Base-by-base conservation (phyloP, 2,888 invertebrate genomes). In the Troides helena region DNA sequence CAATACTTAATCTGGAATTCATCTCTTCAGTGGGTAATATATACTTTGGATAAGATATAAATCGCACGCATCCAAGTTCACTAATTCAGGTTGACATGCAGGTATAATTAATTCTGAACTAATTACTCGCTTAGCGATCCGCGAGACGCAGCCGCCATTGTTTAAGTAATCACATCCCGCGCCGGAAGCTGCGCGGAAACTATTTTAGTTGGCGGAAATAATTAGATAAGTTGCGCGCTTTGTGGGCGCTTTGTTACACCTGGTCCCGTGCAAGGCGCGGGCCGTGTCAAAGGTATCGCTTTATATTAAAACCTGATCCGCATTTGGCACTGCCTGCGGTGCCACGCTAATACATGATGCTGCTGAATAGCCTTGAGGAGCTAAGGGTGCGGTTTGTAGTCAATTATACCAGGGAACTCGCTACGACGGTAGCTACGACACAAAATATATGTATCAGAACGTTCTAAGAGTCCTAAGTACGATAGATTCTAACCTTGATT, bases 61-160 rank as follows among this genome's bases (percentile, higher is more conserved):
- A 66, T 70, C 56, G n/a, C 57, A 62, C 57, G 61, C 50, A 61
- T 46, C 70, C 65, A 65, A 72, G 70, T 65, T 72, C 68, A 62
- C 72, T 71, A 75, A 80, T 78, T 80, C 76, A 73, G 76, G 74
- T 73, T 80, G 81, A 82, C 86, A 83, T 76, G 76, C 81, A 82
- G 81, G 81, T 83, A 85, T 88, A 88, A 89, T 89, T 88, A 89
- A 89, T 90, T 88, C 78, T 74, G 72, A 81, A 85, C 81, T 88
- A 90, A 88, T 88, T 87, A 87, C 83, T 75, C 73, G 77, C 76
- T 77, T 75, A 81, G 80, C 84, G 86, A 85, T 85, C 60, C 69
- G 74, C 73, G 72, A 71, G 70, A 72, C 75, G 73, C 63, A 60
- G 62, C 63, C 67, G 68, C 73, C 73, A 75, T 78, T 73, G 76